phyloP scores from a whole-genome alignment of 2,888 invertebrate genomes.

The Stenodera caucasica region DNA sequence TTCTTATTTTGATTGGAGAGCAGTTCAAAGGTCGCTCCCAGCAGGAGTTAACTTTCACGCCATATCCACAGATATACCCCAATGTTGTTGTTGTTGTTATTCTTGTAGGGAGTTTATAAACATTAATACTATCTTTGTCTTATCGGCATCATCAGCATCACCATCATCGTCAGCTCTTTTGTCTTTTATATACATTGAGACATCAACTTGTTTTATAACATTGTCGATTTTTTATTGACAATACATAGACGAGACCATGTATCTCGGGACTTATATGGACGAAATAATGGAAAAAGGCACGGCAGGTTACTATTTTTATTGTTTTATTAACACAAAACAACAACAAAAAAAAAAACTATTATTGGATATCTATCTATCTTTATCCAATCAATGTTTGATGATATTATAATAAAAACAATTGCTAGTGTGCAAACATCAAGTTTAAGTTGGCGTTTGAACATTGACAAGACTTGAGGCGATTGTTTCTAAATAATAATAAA shows the following conservation, averaged over 20 bases:
- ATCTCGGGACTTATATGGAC: conserved; percentile 26
- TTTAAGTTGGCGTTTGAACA: neutral
- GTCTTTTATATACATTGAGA: conserved; percentile 20
- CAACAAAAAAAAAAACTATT: too few relatives aligned
- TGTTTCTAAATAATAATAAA: too few relatives aligned
- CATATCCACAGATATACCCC: conserved; percentile 4
- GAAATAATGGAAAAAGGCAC: conserved; percentile 24
- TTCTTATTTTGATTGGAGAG: neutral
- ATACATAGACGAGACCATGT: conserved; percentile 19
- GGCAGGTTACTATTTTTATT: conserved; percentile 20
- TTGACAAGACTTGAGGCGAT: neutral
- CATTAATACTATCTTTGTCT: neutral
- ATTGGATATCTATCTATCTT: neutral
- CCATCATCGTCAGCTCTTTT: conserved; percentile 17
- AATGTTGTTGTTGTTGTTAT: conserved; percentile 14
- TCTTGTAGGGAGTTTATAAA: conserved; percentile 17
- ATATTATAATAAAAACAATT: conserved; percentile 7
- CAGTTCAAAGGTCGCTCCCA: conserved; percentile 20
- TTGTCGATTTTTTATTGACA: conserved; percentile 30
- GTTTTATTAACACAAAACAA: conserved; percentile 9
- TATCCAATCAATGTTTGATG: neutral
- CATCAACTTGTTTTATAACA: conserved; percentile 32
- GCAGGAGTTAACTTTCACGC: conserved; percentile 22
- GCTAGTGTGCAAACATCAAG: neutral
- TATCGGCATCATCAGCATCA: neutral